Evolutionary conservation across 2,113 vertebrate species (phyloP), one percentile per base, ranked within the genome.

Genomic region (Silurus meridionalis): DNA sequence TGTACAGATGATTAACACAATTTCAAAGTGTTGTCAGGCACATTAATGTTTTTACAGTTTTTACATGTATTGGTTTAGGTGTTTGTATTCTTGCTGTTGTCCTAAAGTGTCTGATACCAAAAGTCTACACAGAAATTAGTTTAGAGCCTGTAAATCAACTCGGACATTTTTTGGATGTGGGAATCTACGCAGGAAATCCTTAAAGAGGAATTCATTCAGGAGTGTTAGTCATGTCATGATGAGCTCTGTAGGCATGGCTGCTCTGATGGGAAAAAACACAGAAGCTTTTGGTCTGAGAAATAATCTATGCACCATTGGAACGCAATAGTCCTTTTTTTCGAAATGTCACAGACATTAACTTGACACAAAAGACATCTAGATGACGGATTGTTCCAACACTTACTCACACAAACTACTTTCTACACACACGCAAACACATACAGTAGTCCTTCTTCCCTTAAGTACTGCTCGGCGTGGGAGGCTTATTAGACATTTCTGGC

Each of bases 361-460:
- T 37, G 23, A 61, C 71, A 85, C 72, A 85, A 85, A 78, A 84
- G 58, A 50, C 58, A 64, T 57, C 21, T 53, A 52, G 21, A 78
- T 15, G 46, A 75, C 74, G n/a, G 69, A 84, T 37, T 84, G 71
- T 66, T 55, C 85, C 61, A 81, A 46, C 88, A 67, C 15, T 85
- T 55, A 63, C 25, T 85, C 63, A 57, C 63, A 19, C 28, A 86
- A 83, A 66, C 74, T 25, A 52, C 23, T 85, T 87, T 89, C 74
- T 75, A 72, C 72, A 87, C 63, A 74, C 50, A 86, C 52, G 66
- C 78, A 61, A 28, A 87, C 78, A 87, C 60, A 83, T 58, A 84
- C 50, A 87, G 83, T 77, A 55, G 53, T 80, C 14, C 10, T 61
- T 63, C 13, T 57, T 85, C 50, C 71, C 15, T 87, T 80, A 74